Evolutionary conservation across 2,113 vertebrate species (phyloP).

Genomic region (western clawed frog (Xenopus tropicalis)): DNA sequence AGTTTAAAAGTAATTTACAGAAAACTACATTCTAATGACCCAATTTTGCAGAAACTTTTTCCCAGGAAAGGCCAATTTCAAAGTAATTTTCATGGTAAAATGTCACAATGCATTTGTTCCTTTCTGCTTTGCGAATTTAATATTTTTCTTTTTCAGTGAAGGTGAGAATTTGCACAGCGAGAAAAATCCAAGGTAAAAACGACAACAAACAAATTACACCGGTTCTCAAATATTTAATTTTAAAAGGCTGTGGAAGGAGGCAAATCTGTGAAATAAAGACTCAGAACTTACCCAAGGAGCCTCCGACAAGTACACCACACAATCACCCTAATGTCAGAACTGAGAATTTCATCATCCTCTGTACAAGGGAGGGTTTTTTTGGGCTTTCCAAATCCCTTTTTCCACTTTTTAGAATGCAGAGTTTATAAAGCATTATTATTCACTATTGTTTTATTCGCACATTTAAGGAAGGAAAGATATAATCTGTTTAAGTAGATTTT

Average conservation of each 20-base stretch:
- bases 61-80: constrained; percentile 29
- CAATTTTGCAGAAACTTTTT: constrained; percentile 13
- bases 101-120: constrained; percentile 28
- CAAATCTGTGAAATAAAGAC: constrained; percentile 1
- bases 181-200: constrained; percentile 17
- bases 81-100: constrained; percentile 37
- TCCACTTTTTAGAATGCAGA: no score
- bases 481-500: no score
- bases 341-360: no score
- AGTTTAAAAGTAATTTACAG: constrained; percentile 6
- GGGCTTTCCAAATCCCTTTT: no score
- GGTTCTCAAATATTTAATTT: constrained; percentile 12
- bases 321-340: neutral
- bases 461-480: no score
- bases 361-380: no score
- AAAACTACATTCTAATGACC: constrained; percentile 8
- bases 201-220: constrained; percentile 9
- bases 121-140: constrained; percentile 13
- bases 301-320: no score
- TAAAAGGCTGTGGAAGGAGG: constrained; percentile 1
- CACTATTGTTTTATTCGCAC: no score
- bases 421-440: no score
- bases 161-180: constrained; percentile 12
- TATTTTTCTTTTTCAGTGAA: constrained; percentile 21
- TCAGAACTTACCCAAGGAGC: neutral